phyloP scores from a whole-genome alignment of 2,797 vertebrate species.

The Lerista edwardsae region DNA sequence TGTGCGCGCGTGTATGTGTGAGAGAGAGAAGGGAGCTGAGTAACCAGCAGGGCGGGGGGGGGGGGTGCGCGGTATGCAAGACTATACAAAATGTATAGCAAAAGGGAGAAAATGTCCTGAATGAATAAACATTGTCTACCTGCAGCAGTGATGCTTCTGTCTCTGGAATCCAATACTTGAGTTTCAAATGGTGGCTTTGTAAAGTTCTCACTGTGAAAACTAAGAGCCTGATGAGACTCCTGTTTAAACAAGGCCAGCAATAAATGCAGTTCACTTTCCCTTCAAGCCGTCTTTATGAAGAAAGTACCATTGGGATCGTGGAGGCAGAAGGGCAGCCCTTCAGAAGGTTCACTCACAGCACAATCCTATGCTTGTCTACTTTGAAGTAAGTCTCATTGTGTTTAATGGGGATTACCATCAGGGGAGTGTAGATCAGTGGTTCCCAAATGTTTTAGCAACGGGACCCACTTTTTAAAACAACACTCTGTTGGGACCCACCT shows the following conservation, averaged over 20 bases:
- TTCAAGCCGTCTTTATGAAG: slow-evolving; percentile 22
- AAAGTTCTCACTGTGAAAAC: slow-evolving; percentile 3
- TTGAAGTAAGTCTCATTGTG: too few species aligned
- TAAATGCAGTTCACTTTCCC: slow-evolving; percentile 34
- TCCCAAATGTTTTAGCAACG: too few species aligned
- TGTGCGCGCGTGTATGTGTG: slow-evolving; percentile 11
- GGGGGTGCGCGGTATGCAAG: too few species aligned
- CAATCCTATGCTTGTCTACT: too few species aligned
- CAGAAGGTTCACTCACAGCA: not conserved
- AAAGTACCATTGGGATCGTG: not conserved
- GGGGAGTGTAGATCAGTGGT: too few species aligned
- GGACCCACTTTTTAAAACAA: too few species aligned
- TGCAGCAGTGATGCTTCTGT: slow-evolving; percentile 28
- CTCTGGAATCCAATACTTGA: slow-evolving; percentile 39
- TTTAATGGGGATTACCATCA: too few species aligned
- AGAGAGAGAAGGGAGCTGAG: not conserved
- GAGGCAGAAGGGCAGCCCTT: slow-evolving; percentile 30
- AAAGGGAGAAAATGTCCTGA: not conserved
- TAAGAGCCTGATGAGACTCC: slow-evolving; percentile 27
- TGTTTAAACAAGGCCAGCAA: slow-evolving; percentile 55
- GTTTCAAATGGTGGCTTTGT: slow-evolving; percentile 44
- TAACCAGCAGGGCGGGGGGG: too few species aligned
- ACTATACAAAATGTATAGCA: not conserved
- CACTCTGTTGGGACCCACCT: too few species aligned
- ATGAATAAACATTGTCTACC: slow-evolving; percentile 38